phyloP scores from a whole-genome alignment of 2,797 vertebrate genomes.

The Parauchenoglanis punctatus region DNA sequence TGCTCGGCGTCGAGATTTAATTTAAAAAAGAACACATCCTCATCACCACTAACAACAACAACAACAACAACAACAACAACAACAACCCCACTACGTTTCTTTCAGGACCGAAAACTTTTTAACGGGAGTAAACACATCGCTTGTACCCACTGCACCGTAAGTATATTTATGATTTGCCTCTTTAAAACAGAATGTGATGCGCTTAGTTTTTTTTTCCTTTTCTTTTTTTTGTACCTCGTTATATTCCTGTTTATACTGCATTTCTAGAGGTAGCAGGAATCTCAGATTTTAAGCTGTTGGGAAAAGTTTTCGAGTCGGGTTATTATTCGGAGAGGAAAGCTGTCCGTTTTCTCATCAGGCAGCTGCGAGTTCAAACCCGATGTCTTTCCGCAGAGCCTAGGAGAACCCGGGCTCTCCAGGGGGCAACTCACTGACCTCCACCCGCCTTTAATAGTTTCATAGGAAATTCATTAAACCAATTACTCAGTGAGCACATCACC shows the following conservation, averaged over 20 bases:
- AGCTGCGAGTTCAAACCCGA: conserved; percentile 87
- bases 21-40: conserved; percentile 37
- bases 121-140: conserved; percentile 55
- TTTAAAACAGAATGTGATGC: conserved; percentile 33
- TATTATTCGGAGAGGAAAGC: neutral
- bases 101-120: conserved; percentile 69
- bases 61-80: neutral
- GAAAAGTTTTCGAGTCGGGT: conserved; percentile 1
- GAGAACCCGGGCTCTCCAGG: conserved; percentile 84
- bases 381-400: conserved; percentile 86
- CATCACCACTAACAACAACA: neutral
- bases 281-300: neutral
- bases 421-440: conserved; percentile 83
- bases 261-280: neutral
- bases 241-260: neutral
- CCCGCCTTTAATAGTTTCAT: conserved; percentile 87
- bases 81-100: neutral
- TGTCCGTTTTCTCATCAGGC: conserved; percentile 64
- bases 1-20: conserved; percentile 72
- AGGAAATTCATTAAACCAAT: conserved; percentile 96
- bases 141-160: conserved; percentile 66
- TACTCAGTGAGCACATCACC: conserved; percentile 85
- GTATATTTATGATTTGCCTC: conserved; percentile 60
- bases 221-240: neutral
- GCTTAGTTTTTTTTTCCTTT: neutral